Percentiles rank a stretch among this genome's conserved stretches.
These are phyloP conservation scores for Solea solea DNA, from an alignment of 2,113 vertebrate genomes.

Conservation along the genomic window DNA sequence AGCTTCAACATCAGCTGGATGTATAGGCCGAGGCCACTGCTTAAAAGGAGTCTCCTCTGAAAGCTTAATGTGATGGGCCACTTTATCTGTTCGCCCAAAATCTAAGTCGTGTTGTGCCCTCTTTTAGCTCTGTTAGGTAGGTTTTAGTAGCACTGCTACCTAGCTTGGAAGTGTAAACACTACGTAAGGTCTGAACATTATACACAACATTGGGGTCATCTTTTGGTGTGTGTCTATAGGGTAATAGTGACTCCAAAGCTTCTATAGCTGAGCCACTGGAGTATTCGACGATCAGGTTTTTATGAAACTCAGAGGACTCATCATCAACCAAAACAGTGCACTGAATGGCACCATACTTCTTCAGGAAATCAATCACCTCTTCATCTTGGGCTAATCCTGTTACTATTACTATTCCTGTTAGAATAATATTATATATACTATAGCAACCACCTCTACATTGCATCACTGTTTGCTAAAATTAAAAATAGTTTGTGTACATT, in stretches of 20 bases:
- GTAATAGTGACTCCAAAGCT: neutral
- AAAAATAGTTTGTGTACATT: too few relatives aligned
- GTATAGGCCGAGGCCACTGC: neutral
- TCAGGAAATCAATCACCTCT: too few relatives aligned
- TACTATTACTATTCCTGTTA: too few relatives aligned
- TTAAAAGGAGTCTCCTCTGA: neutral
- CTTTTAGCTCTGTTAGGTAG: neutral
- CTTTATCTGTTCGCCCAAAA: neutral
- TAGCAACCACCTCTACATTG: too few relatives aligned
- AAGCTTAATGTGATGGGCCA: neutral
- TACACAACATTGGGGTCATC: neutral
- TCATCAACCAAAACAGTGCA: neutral
- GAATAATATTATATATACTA: too few relatives aligned
- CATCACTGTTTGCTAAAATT: too few relatives aligned
- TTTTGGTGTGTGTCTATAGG: neutral
- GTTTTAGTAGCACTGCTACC: neutral
- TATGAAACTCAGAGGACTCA: neutral
- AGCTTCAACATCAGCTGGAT: neutral
- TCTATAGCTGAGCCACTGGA: neutral
- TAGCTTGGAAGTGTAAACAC: neutral
- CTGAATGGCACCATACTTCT: too few relatives aligned
- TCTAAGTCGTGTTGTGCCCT: neutral
- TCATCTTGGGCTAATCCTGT: too few relatives aligned
- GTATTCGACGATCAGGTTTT: neutral
- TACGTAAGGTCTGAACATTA: neutral